Percentiles rank a stretch among this genome's conserved stretches.
These are phyloP conservation scores for Montipora capitata DNA, from an alignment of 92 coral and sea anemone species.

Conservation along the genomic window DNA sequence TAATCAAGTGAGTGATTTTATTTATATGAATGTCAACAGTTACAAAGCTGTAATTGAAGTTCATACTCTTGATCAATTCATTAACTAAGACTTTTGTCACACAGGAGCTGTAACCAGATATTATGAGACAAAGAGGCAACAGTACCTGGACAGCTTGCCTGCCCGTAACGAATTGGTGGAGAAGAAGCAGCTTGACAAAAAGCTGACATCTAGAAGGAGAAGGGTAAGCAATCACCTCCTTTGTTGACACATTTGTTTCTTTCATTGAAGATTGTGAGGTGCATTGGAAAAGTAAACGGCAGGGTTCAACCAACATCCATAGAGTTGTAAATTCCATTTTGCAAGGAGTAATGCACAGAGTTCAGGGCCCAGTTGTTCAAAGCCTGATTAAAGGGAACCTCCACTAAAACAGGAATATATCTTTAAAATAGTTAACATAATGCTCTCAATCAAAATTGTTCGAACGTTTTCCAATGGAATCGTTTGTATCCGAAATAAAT, in stretches of 20 bases:
- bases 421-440: no score
- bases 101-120: constrained; percentile 37
- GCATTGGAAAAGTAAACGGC: background rate
- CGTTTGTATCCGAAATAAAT: no score
- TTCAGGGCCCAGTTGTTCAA: no score
- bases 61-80: background rate
- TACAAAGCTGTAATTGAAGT: background rate
- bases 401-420: no score
- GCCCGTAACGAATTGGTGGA: background rate
- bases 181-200: constrained; percentile 10
- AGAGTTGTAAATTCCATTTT: background rate
- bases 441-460: no score
- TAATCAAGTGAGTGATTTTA: background rate
- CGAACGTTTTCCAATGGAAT: no score
- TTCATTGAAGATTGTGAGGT: background rate
- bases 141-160: constrained; percentile 21
- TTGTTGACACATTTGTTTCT: background rate
- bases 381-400: no score
- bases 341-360: no score
- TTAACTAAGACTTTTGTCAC: background rate
- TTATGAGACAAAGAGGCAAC: constrained; percentile 38
- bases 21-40: background rate
- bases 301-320: background rate
- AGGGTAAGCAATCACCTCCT: constrained; percentile 28
- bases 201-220: constrained; percentile 48